Base-by-base conservation (phyloP, 92 coral and sea anemone species). In the Porites cylindrica region DNA sequence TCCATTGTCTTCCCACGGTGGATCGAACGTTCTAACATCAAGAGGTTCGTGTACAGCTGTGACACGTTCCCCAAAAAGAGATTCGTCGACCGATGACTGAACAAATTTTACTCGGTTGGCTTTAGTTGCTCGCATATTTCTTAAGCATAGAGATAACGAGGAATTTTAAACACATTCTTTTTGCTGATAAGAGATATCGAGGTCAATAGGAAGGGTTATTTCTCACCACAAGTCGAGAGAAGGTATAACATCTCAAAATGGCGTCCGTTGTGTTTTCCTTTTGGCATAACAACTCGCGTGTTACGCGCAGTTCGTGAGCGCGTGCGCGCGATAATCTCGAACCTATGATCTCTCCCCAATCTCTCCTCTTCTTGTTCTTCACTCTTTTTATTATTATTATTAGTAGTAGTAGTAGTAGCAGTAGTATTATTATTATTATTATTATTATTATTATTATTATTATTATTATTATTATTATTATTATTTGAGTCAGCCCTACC, bases 1-100 rank as follows among this genome's bases (percentile, higher is more conserved):
- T 1, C 94, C 96, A 60, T 67, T 86, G 56, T 95, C 96, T 21
- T 88, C 85, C 98, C 98, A 95, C 3, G 96, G 98, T 18, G 98
- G 98, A 38, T 96, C 97, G 88, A 96, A 96, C 79, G 90, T 88
- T 9, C 90, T 72, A 1, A 80, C 88, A 52, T 83, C 86, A 50
- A 91, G 90, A 11, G 94, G 91, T 68, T 91, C 97, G 61, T 56
- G 61, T 17, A 93, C 89, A 16, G 93, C 75, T 20, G 75, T 95
- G 87, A 82, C 80, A 16, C 92, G 93, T 13, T 92, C 93, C 20
- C 99, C 98, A 88, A 96, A 96, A 16, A 96, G 93, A 17, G 91
- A 75, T 70, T 96, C 99, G 87, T 96, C 99, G 24, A 94, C 96
- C 12, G 86, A 75, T 17, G 98, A 91, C 63, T 91, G 93, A 11